A percentile compares a stretch with the other conserved stretches of the same genome.
phyloP scores from a whole-genome alignment of 2,113 vertebrate genomes.

The Orycteropus afer region DNA sequence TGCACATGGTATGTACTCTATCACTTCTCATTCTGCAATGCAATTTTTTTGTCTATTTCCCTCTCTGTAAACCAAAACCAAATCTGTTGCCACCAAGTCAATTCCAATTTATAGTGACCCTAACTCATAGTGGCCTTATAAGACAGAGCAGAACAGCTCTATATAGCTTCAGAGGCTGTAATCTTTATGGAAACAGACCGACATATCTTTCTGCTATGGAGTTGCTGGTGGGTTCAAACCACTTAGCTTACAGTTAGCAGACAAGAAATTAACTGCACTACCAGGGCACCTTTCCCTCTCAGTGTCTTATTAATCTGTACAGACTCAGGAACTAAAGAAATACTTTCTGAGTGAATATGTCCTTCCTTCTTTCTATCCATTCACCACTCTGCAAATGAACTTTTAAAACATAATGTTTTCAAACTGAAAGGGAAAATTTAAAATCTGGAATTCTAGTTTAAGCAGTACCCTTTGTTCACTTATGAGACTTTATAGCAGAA shows the following conservation, averaged over 20 bases:
- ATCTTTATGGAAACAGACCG: too few relatives aligned
- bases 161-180: too few relatives aligned
- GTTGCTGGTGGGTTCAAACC: too few relatives aligned
- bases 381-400: background rate
- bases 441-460: constrained; percentile 26
- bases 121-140: too few relatives aligned
- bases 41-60: background rate
- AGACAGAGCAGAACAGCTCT: too few relatives aligned
- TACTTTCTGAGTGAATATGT: background rate
- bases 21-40: background rate
- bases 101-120: too few relatives aligned
- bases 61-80: background rate
- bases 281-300: too few relatives aligned
- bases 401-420: background rate
- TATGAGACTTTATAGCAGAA: background rate
- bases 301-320: background rate
- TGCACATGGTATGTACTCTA: background rate
- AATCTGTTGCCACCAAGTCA: too few relatives aligned
- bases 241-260: too few relatives aligned
- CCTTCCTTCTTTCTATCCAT: background rate
- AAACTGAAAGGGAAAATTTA: constrained; percentile 18
- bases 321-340: background rate
- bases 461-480: background rate
- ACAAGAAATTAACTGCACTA: too few relatives aligned
- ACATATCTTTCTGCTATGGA: too few relatives aligned